Evolutionary conservation across 2,888 invertebrate species (phyloP), one percentile per base, ranked within the genome.

Genomic region (Koerneria pararmatus): DNA sequence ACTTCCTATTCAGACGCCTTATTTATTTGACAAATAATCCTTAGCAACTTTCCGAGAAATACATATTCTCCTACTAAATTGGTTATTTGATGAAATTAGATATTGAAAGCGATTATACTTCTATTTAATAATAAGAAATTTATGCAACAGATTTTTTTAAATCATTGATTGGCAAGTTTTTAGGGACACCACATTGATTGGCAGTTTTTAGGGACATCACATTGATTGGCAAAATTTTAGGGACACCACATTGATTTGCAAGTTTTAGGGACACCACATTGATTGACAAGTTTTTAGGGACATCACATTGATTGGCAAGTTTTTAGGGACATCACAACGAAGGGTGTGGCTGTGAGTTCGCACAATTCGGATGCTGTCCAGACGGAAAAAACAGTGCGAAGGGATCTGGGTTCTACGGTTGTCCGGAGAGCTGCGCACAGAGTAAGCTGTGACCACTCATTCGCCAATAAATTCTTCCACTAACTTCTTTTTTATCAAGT

Each of bases 401-500:
- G 65, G 91, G 92, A 15, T 87, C 88, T 5, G 86, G 89, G 65
- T 86, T 87, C 73, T 88, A 89, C 82, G 93, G 92, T 3, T 95
- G 95, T 82, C 87, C 87, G 56, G 86, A 88, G 71, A 74, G 77
- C 60, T 84, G 84, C 60, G 82, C 83, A 6, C 81, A 82, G 69
- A 76, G 72, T 66, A 29, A 65, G 56, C 35, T n/a, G 11, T 46
- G 11, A 46, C 19, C 11, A 46, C 19, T 11, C 46, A 11, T 46
- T 46, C 11, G 11, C 19, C 19, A 46, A 46, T 11, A 11, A 46
- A 46, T 46, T 46, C 11, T 15, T 46, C 46, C n/a, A 15, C 46
- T 46, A 19, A 46, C 46, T 46, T 15, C 46, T n/a, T 32, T 2
- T 48, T 19, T 46, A 60, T 35, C 29, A 24, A 48, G 29, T 60